phyloP scores from a whole-genome alignment of 2,888 invertebrate genomes.

The Anthrax anthrax region DNA sequence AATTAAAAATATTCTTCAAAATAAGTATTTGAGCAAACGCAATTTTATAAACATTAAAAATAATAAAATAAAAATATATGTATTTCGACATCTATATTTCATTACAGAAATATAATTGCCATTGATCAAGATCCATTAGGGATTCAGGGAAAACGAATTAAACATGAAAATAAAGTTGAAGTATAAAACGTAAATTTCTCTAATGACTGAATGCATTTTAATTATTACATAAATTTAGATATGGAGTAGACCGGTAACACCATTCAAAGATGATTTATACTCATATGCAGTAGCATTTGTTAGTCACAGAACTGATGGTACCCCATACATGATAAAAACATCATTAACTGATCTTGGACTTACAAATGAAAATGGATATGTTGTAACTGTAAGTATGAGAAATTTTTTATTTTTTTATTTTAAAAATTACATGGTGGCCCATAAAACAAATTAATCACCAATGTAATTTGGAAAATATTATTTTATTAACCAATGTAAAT shows the following conservation, averaged over 20 bases:
- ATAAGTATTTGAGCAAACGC: constrained; percentile 31
- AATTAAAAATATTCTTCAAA: constrained; percentile 46
- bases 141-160: constrained; percentile 42
- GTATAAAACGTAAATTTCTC: constrained; percentile 12
- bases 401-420: background rate
- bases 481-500: no score
- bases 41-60: no score
- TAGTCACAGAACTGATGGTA: constrained; percentile 33
- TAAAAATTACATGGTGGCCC: no score
- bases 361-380: constrained; percentile 23
- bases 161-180: constrained; percentile 31
- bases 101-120: constrained; percentile 36
- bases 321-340: constrained; percentile 25
- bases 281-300: constrained; percentile 38
- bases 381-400: constrained; percentile 19
- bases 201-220: no score
- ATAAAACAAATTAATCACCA: no score
- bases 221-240: no score
- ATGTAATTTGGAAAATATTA: no score
- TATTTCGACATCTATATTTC: background rate
- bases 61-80: background rate
- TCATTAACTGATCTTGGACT: constrained; percentile 28
- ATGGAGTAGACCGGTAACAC: constrained; percentile 35
- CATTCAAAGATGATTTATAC: constrained; percentile 22
- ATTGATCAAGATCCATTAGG: constrained; percentile 55